Conservation (phyloP, 1,140 invertebrate genomes). For the Cydia pomonella region DNA sequence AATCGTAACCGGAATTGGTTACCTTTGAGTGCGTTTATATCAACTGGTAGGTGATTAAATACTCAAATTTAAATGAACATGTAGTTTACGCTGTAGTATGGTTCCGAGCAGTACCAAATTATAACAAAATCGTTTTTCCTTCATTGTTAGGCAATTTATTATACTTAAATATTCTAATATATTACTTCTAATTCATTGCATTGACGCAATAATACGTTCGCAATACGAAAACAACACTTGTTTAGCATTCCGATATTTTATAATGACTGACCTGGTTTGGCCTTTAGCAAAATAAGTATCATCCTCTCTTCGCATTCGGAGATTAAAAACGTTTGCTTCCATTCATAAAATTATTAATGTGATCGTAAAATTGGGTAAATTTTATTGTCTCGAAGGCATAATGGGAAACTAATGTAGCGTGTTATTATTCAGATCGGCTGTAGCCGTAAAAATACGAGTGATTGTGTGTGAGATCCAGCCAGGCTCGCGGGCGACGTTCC, state of each 20-base stretch:
- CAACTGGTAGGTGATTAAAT: no score
- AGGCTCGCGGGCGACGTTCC: slow-evolving; percentile 45
- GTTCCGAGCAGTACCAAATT: neutral
- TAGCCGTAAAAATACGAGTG: slow-evolving; percentile 75
- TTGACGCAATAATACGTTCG: slow-evolving; percentile 17
- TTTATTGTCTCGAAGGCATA: slow-evolving; percentile 80
- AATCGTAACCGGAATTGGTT: no score
- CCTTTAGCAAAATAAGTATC: slow-evolving; percentile 57
- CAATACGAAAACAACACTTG: neutral
- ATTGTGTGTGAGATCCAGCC: slow-evolving; percentile 58
- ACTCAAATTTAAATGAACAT: neutral
- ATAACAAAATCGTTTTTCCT: neutral
- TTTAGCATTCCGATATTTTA: slow-evolving; percentile 59
- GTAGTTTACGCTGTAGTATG: neutral
- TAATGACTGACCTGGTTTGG: slow-evolving; percentile 61
- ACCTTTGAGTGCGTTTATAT: no score
- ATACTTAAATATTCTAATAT: slow-evolving; percentile 4
- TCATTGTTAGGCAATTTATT: slow-evolving; percentile 6
- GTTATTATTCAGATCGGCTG: slow-evolving; percentile 79
- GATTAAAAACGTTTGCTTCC: slow-evolving; percentile 74
- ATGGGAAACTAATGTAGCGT: slow-evolving; percentile 81
- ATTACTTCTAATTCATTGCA: slow-evolving; percentile 15
- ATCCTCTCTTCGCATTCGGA: slow-evolving; percentile 69
- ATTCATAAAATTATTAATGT: slow-evolving; percentile 81
- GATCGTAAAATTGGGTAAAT: slow-evolving; percentile 80